phyloP scores from a whole-genome alignment of 2,113 vertebrate species.

The Chionodraco myersi region DNA sequence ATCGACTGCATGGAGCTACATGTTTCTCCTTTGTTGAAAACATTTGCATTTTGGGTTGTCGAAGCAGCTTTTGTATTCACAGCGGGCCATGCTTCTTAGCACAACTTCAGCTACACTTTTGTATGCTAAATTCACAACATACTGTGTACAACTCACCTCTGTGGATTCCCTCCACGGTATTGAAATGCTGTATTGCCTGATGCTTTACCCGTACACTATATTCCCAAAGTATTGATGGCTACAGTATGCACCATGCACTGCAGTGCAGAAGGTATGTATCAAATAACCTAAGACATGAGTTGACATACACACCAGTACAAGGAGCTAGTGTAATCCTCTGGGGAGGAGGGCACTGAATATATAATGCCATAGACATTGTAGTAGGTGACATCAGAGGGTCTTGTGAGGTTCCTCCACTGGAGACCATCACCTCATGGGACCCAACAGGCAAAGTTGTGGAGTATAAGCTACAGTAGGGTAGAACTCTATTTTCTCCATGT shows the following conservation, averaged over 20 bases:
- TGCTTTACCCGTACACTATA: slow-evolving; percentile 36
- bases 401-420: slow-evolving; percentile 58
- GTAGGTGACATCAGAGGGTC: slow-evolving; percentile 62
- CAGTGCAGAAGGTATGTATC: slow-evolving; percentile 51
- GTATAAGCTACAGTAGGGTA: slow-evolving; percentile 9
- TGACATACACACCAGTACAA: slow-evolving; percentile 44
- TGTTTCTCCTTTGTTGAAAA: slow-evolving; percentile 27
- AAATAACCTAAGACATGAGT: slow-evolving; percentile 45
- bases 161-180: slow-evolving; percentile 33
- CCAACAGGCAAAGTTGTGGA: slow-evolving; percentile 39
- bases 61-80: slow-evolving; percentile 36
- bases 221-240: slow-evolving; percentile 45
- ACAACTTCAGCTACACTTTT: slow-evolving; percentile 47
- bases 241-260: slow-evolving; percentile 26
- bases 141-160: slow-evolving; percentile 45
- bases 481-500: slow-evolving; percentile 16
- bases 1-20: slow-evolving; percentile 37
- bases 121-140: slow-evolving; percentile 57
- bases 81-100: slow-evolving; percentile 29
- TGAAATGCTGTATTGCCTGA: slow-evolving; percentile 27
- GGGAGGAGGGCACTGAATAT: slow-evolving; percentile 62
- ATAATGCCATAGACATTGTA: slow-evolving; percentile 47
- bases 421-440: slow-evolving; percentile 51
- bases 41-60: slow-evolving; percentile 44
- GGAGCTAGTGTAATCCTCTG: slow-evolving; percentile 47